These are phyloP conservation scores for Ridgeia piscesae DNA, from an alignment of 1,140 invertebrate species.

Conservation along the genomic window DNA sequence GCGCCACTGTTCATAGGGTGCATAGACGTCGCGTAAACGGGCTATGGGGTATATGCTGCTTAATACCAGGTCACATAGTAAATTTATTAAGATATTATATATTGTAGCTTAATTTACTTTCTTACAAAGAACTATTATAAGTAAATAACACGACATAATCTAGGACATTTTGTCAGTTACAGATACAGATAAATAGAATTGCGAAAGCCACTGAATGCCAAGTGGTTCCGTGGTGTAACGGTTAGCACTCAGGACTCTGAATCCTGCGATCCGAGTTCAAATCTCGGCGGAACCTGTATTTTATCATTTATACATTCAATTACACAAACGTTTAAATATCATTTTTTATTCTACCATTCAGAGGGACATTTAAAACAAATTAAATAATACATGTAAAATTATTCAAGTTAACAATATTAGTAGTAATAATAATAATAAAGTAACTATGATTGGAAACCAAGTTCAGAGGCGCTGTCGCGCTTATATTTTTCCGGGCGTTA, in stretches of 20 bases:
- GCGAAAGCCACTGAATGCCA: neutral
- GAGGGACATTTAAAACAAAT: too few species aligned
- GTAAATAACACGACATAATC: neutral
- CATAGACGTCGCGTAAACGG: neutral
- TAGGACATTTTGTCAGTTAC: too few species aligned
- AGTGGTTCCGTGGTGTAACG: neutral
- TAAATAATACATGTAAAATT: too few species aligned
- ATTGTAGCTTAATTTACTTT: neutral
- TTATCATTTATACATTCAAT: too few species aligned
- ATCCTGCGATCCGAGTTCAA: conserved; percentile 3
- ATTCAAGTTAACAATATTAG: too few species aligned
- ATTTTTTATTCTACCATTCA: too few species aligned
- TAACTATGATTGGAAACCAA: too few species aligned
- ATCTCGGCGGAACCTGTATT: neutral
- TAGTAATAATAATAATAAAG: too few species aligned
- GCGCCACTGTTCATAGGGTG: neutral
- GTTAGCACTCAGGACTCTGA: conserved; percentile 3
- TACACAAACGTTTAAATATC: too few species aligned
- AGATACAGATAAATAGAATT: neutral
- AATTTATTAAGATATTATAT: neutral
- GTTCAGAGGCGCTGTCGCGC: too few species aligned
- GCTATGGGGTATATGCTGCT: neutral
- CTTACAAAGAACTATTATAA: neutral
- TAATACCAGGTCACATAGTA: neutral
- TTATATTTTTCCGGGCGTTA: too few species aligned